Conservation (phyloP, 2,888 invertebrate species). For the Xestia c-nigrum region DNA sequence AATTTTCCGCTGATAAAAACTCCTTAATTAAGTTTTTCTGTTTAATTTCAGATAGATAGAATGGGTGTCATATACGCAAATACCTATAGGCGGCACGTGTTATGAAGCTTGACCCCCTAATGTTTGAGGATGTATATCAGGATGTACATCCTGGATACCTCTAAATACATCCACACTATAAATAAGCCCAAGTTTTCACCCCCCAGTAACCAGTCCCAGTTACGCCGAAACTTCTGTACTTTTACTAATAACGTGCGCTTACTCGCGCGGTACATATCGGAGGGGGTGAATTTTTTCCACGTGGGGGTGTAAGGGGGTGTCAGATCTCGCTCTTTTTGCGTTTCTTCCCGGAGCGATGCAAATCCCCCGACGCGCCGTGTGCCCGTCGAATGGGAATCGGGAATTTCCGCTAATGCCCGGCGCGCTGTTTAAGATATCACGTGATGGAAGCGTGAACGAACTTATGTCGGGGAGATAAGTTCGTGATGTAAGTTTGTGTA, state of each 20-base stretch:
- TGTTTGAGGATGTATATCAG: background rate
- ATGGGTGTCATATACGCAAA: background rate
- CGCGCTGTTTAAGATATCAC: slow-evolving; percentile 57
- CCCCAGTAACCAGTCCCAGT: slow-evolving; percentile 28
- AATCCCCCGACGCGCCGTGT: slow-evolving; percentile 78
- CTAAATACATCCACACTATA: background rate
- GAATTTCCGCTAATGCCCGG: slow-evolving; percentile 80
- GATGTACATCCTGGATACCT: background rate
- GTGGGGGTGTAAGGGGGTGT: slow-evolving; percentile 52
- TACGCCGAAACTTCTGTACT: slow-evolving; percentile 52
- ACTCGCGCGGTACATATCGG: slow-evolving; percentile 65
- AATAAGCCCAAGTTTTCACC: slow-evolving; percentile 30
- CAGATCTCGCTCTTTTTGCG: slow-evolving; percentile 82
- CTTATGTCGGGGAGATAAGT: slow-evolving; percentile 43
- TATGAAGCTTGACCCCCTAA: background rate
- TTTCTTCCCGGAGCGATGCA: slow-evolving; percentile 87
- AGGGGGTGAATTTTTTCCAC: slow-evolving; percentile 60
- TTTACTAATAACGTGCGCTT: slow-evolving; percentile 60
- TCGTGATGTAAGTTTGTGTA: background rate
- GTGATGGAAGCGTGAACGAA: slow-evolving; percentile 49
- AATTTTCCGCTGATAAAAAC: background rate
- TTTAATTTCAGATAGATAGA: background rate
- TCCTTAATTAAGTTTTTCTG: background rate
- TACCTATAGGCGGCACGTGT: too few relatives aligned
- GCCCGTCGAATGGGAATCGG: slow-evolving; percentile 79